These are phyloP conservation scores for Aplidium turbinatum DNA, from an alignment of 23 tunicate species.

Conservation along the genomic window DNA sequence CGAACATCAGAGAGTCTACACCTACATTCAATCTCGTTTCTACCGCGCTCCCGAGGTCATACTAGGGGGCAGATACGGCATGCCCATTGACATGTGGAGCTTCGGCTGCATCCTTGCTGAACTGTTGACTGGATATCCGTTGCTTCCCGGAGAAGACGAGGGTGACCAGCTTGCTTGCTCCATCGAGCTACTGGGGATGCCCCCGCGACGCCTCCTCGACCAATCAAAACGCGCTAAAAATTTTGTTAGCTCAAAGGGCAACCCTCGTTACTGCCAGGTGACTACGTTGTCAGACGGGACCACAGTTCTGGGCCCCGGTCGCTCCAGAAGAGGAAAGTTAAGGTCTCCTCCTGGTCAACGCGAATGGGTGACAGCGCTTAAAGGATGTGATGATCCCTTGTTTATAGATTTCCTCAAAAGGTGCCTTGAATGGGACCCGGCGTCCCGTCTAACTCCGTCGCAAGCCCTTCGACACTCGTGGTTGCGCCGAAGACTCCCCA, in stretches of 20 bases:
- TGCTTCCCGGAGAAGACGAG: slow-evolving; percentile 99
- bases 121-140: slow-evolving; percentile 95
- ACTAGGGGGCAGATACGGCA: slow-evolving; percentile 86
- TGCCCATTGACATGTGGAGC: slow-evolving; percentile 99
- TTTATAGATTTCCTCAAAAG: slow-evolving; percentile 88
- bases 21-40: slow-evolving; percentile 97
- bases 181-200: slow-evolving; percentile 98
- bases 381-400: slow-evolving; percentile 90
- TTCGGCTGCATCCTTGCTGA: slow-evolving; percentile 99
- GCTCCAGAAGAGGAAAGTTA: slow-evolving; percentile 86
- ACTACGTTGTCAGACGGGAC: slow-evolving; percentile 90
- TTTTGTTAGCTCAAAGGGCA: slow-evolving; percentile 93
- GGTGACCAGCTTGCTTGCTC: slow-evolving; percentile 98
- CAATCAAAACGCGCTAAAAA: slow-evolving; percentile 93
- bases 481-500: slow-evolving; percentile 92
- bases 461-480: slow-evolving; percentile 98
- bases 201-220: slow-evolving; percentile 83
- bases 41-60: slow-evolving; percentile 99
- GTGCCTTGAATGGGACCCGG: slow-evolving; percentile 98
- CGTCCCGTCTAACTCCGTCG: slow-evolving; percentile 77
- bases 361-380: slow-evolving; percentile 93
- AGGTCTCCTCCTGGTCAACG: slow-evolving; percentile 94
- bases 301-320: slow-evolving; percentile 89
- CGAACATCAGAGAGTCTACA: slow-evolving; percentile 96
- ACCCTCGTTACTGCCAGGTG: slow-evolving; percentile 95